These are phyloP conservation scores for Mus spretus DNA, from an alignment of 2,797 vertebrate species.

Conservation along the genomic window DNA sequence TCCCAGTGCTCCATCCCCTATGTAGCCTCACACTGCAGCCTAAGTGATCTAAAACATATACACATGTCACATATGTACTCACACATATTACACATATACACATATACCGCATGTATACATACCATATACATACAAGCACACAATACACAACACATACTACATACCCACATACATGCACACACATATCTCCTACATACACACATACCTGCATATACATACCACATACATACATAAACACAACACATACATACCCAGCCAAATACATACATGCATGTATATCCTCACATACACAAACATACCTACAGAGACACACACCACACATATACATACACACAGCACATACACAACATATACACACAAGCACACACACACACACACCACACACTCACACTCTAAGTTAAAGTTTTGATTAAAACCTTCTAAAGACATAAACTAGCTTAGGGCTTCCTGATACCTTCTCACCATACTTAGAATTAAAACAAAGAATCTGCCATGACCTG, in stretches of 20 bases:
- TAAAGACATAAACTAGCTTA: not conserved
- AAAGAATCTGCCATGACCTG: not conserved
- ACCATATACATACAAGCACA: not conserved
- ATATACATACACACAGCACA: not conserved
- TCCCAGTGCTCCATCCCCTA: not conserved
- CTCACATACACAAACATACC: not conserved
- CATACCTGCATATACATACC: not conserved
- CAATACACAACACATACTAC: not conserved
- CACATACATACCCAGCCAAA: not conserved
- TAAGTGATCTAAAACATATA: not conserved
- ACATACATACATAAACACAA: not conserved
- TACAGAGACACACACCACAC: not conserved
- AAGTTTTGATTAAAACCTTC: not conserved
- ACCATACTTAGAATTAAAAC: not conserved
- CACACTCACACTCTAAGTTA: not conserved
- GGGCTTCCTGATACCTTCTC: not conserved
- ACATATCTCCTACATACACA: too few relatives aligned
- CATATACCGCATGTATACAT: not conserved
- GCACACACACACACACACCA: too few relatives aligned
- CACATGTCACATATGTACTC: not conserved
- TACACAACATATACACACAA: not conserved
- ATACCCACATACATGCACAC: not conserved
- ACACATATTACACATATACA: not conserved
- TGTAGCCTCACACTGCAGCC: not conserved
- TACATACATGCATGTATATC: not conserved